Conservation (phyloP, 1,140 invertebrate species). For the Ylistrum balloti region DNA sequence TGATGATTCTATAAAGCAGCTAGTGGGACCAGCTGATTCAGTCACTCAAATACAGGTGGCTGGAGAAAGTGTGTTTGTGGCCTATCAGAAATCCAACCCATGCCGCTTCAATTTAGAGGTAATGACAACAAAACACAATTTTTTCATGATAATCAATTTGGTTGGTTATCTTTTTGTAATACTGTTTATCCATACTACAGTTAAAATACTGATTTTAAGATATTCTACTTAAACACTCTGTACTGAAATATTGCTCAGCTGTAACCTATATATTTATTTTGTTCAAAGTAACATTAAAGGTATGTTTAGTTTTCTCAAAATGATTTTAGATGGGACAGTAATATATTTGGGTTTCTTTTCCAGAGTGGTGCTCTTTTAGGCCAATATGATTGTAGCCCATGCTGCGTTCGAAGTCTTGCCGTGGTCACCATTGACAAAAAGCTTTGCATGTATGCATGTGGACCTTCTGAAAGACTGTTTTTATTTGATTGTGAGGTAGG, state of each 20-base stretch:
- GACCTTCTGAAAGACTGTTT: constrained; percentile 44
- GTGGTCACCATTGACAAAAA: background rate
- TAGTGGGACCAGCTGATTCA: constrained; percentile 56
- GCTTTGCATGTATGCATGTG: constrained; percentile 43
- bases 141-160: no score
- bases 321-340: background rate
- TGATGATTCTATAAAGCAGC: background rate
- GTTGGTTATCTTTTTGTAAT: no score
- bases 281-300: no score
- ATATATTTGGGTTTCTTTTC: background rate
- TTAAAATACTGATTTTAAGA: no score
- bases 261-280: no score
- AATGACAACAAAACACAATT: background rate
- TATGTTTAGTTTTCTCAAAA: no score
- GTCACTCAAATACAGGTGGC: constrained; percentile 61
- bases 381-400: constrained; percentile 41
- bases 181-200: no score
- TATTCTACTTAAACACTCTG: no score
- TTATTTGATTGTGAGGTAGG: constrained; percentile 43
- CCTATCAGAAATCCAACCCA: constrained; percentile 58
- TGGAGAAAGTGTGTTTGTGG: constrained; percentile 61
- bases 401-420: constrained; percentile 43
- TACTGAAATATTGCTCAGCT: no score
- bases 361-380: constrained; percentile 46
- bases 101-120: constrained; percentile 63